Conservation (phyloP, 2,888 invertebrate species). For the Rhingia campestris region DNA sequence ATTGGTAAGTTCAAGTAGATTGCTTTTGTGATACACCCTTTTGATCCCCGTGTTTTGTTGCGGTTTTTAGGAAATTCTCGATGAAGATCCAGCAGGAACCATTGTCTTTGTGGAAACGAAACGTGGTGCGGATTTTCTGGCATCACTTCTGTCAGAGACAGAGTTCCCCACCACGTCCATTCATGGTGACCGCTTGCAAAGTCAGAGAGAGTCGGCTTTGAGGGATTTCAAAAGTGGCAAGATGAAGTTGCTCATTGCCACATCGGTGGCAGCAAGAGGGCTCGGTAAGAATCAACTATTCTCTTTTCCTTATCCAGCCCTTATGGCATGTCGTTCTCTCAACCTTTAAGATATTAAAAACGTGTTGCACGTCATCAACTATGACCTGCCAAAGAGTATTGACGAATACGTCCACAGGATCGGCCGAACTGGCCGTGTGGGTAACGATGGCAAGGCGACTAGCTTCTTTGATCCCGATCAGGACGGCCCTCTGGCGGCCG, state of each 20-base stretch:
- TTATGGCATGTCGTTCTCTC: slow-evolving; percentile 1
- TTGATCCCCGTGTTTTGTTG: neutral
- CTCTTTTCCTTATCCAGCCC: neutral
- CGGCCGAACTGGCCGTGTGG: slow-evolving; percentile 96
- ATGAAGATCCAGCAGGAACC: slow-evolving; percentile 83
- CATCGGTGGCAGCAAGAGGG: slow-evolving; percentile 96
- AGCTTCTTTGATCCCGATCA: slow-evolving; percentile 90
- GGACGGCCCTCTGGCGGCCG: slow-evolving; percentile 86
- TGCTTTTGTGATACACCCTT: neutral
- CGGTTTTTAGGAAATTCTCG: slow-evolving; percentile 78
- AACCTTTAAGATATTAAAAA: slow-evolving; percentile 89
- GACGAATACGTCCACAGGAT: slow-evolving; percentile 98
- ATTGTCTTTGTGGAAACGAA: slow-evolving; percentile 96
- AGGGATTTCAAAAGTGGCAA: slow-evolving; percentile 91
- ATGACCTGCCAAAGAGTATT: slow-evolving; percentile 93
- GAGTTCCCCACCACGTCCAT: slow-evolving; percentile 96
- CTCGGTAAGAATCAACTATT: slow-evolving; percentile 84
- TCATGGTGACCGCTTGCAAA: slow-evolving; percentile 97
- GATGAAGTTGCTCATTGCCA: slow-evolving; percentile 94
- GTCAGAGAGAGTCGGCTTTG: slow-evolving; percentile 97
- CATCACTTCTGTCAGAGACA: slow-evolving; percentile 90
- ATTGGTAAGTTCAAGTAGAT: slow-evolving; percentile 79
- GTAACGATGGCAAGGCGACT: slow-evolving; percentile 93
- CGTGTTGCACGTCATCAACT: slow-evolving; percentile 95
- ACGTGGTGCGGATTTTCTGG: slow-evolving; percentile 94